Evolutionary conservation across 2,888 invertebrate genomes (phyloP).

Genomic region (Thymelicus acteon): DNA sequence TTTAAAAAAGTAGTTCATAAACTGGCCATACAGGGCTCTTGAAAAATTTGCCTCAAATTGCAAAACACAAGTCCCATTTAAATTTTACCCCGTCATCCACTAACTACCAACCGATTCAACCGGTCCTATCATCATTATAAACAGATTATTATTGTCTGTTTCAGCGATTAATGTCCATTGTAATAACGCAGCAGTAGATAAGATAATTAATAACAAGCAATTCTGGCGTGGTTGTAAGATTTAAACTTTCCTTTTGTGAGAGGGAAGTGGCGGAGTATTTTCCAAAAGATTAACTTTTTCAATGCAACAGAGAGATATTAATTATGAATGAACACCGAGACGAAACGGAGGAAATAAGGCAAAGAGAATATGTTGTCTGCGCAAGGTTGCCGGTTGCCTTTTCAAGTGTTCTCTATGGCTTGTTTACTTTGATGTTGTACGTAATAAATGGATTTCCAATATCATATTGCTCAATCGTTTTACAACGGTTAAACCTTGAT

Average conservation of each 20-base stretch:
- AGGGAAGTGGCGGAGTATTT: neutral
- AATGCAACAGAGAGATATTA: neutral
- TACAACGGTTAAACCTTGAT: no score
- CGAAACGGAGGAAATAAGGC: neutral
- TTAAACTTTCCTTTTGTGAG: conserved; percentile 2
- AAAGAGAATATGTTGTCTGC: neutral
- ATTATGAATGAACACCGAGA: conserved; percentile 2
- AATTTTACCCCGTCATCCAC: no score
- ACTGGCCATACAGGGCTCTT: no score
- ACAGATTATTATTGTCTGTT: neutral
- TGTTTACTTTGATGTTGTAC: neutral
- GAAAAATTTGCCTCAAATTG: no score
- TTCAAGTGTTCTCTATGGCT: neutral
- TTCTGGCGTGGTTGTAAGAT: neutral
- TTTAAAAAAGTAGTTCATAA: no score
- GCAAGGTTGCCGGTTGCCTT: neutral
- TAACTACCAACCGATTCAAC: no score
- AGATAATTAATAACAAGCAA: no score
- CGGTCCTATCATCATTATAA: no score
- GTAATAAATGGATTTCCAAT: neutral
- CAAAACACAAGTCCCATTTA: no score
- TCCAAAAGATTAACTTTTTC: conserved; percentile 4
- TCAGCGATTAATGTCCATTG: neutral
- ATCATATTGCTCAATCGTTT: no score
- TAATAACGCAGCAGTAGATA: neutral